phyloP scores from a whole-genome alignment of 2,113 vertebrate genomes.

The Rhinoptilus africanus region DNA sequence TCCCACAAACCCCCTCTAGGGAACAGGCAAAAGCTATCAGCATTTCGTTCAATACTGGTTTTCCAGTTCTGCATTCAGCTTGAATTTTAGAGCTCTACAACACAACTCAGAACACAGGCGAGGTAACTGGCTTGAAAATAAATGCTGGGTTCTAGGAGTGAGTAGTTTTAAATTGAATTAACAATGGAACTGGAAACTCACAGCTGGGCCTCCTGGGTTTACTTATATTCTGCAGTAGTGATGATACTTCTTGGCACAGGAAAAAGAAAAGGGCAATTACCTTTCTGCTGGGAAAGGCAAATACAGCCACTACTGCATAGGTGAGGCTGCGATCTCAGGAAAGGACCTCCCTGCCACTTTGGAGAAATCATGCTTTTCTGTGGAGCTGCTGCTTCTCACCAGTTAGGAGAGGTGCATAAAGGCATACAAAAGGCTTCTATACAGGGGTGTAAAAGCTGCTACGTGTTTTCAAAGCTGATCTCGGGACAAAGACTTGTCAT shows the following conservation, averaged over 20 bases:
- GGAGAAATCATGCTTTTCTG: background rate
- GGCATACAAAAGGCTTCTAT: background rate
- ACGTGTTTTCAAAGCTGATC: background rate
- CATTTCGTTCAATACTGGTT: background rate
- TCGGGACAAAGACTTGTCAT: background rate
- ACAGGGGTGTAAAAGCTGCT: background rate
- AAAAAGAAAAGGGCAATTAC: background rate
- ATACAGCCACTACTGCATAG: background rate
- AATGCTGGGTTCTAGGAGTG: background rate
- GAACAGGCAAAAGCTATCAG: background rate
- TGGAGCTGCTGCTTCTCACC: background rate
- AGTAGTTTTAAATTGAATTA: background rate
- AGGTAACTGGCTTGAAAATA: background rate
- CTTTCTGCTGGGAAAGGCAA: background rate
- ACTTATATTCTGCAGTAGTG: background rate
- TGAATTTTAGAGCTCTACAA: background rate
- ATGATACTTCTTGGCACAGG: background rate
- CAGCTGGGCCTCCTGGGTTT: background rate
- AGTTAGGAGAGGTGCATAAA: background rate
- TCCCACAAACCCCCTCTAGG: background rate
- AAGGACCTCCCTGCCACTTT: background rate
- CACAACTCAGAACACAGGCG: background rate
- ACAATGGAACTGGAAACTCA: background rate
- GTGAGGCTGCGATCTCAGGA: background rate
- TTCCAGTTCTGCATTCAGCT: background rate